Conservation (phyloP, 2,888 invertebrate species). For the Drosophila rellima region DNA sequence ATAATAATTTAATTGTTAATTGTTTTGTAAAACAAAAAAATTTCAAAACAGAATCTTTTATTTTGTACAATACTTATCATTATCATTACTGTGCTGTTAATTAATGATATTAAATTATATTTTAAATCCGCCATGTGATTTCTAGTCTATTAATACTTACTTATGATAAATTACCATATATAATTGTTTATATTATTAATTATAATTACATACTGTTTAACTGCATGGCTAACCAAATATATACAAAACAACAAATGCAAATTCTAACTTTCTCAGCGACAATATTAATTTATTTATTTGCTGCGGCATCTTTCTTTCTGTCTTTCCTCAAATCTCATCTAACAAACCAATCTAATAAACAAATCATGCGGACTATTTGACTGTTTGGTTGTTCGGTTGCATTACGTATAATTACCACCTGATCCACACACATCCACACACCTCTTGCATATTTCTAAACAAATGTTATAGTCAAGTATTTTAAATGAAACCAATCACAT, state of each 20-base stretch:
- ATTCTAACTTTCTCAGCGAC: slow-evolving; percentile 53
- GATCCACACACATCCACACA: slow-evolving; percentile 11
- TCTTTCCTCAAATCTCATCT: slow-evolving; percentile 65
- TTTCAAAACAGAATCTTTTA: slow-evolving; percentile 31
- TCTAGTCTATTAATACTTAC: slow-evolving; percentile 45
- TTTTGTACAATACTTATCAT: slow-evolving; percentile 36
- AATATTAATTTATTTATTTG: slow-evolving; percentile 74
- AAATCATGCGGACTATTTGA: slow-evolving; percentile 69
- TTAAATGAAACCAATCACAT: slow-evolving; percentile 85
- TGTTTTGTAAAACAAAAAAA: slow-evolving; percentile 31
- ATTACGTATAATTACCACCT: slow-evolving; percentile 28
- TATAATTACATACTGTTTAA: slow-evolving; percentile 54
- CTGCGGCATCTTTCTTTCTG: slow-evolving; percentile 70
- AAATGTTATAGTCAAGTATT: slow-evolving; percentile 69
- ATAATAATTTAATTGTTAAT: slow-evolving; percentile 43
- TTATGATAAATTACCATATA: slow-evolving; percentile 19
- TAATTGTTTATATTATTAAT: slow-evolving; percentile 33
- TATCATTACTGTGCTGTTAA: slow-evolving; percentile 46
- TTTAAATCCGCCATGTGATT: slow-evolving; percentile 46
- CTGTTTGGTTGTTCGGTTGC: slow-evolving; percentile 53
- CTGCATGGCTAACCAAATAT: slow-evolving; percentile 72
- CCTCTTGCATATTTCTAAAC: slow-evolving; percentile 17
- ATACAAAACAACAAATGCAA: slow-evolving; percentile 36
- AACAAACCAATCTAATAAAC: slow-evolving; percentile 35
- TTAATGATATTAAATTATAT: slow-evolving; percentile 38